Evolutionary conservation across 2,113 vertebrate species (phyloP).

Genomic region (Tragelaphus strepsiceros): DNA sequence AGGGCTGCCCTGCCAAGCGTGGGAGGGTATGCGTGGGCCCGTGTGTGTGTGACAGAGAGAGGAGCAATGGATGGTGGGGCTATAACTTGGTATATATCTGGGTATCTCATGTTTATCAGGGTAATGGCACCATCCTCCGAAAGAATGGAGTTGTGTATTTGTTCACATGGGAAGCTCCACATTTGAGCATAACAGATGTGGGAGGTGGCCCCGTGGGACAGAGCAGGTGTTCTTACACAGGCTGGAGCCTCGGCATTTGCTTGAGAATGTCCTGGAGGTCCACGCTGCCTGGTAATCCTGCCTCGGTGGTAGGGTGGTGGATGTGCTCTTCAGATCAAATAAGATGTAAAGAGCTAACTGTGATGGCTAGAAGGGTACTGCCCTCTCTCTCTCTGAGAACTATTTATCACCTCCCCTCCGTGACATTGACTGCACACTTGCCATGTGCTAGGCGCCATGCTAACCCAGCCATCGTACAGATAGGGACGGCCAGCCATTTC

Average conservation of each 20-base stretch:
- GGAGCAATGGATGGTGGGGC: neutral
- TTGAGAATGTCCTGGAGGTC: neutral
- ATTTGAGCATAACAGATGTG: neutral
- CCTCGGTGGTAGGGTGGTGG: neutral
- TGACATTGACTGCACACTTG: neutral
- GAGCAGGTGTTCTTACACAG: neutral
- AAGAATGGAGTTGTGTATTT: neutral
- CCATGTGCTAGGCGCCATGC: neutral
- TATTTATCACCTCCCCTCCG: neutral
- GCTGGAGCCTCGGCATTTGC: neutral
- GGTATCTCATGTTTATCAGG: neutral
- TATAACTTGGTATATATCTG: neutral
- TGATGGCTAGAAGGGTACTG: neutral
- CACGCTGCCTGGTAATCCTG: neutral
- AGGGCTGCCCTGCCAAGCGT: constrained; percentile 19
- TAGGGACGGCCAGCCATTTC: neutral
- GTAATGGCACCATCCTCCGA: neutral
- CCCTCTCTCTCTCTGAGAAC: neutral
- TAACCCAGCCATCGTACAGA: neutral
- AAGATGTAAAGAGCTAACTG: neutral
- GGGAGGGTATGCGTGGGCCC: accelerated
- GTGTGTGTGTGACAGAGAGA: neutral
- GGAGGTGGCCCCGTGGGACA: too few relatives aligned
- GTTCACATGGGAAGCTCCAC: neutral
- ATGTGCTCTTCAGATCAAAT: neutral